phyloP scores from a whole-genome alignment of 2,888 invertebrate species.

The Aphodius sticticus region DNA sequence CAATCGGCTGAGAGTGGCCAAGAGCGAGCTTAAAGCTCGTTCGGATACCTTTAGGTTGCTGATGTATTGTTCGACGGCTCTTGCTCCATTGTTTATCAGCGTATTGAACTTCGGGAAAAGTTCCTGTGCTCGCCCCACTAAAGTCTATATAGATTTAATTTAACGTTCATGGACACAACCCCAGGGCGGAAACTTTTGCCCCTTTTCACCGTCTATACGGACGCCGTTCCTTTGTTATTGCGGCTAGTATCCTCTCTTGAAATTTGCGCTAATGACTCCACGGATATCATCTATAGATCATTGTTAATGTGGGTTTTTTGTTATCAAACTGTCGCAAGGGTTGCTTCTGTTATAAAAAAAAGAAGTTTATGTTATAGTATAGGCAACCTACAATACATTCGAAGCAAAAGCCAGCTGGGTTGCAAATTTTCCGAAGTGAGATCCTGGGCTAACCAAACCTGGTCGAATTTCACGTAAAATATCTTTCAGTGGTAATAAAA shows the following conservation, averaged over 20 bases:
- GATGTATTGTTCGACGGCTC: constrained; percentile 17
- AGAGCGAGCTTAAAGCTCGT: background rate
- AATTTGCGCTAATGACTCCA: constrained; percentile 21
- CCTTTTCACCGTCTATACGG: background rate
- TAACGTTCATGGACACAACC: constrained; percentile 11
- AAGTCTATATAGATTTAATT: constrained; percentile 24
- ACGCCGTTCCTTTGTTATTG: constrained; percentile 18
- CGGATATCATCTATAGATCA: constrained; percentile 16
- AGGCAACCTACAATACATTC: no score
- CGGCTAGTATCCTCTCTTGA: constrained; percentile 6
- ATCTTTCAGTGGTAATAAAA: background rate
- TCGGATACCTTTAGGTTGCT: background rate
- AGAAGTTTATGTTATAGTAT: no score
- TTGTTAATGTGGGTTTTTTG: constrained; percentile 11
- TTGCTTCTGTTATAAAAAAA: background rate
- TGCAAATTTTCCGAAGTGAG: no score
- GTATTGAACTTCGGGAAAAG: constrained; percentile 23
- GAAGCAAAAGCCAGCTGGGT: no score
- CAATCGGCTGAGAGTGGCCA: background rate
- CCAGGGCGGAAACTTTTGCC: constrained; percentile 15
- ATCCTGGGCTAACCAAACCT: no score
- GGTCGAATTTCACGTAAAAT: background rate
- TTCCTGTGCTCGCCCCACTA: constrained; percentile 10
- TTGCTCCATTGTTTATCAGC: constrained; percentile 23
- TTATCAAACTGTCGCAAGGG: background rate